phyloP scores from a whole-genome alignment of 1,140 invertebrate species.

The Drosophila ercepeae region DNA sequence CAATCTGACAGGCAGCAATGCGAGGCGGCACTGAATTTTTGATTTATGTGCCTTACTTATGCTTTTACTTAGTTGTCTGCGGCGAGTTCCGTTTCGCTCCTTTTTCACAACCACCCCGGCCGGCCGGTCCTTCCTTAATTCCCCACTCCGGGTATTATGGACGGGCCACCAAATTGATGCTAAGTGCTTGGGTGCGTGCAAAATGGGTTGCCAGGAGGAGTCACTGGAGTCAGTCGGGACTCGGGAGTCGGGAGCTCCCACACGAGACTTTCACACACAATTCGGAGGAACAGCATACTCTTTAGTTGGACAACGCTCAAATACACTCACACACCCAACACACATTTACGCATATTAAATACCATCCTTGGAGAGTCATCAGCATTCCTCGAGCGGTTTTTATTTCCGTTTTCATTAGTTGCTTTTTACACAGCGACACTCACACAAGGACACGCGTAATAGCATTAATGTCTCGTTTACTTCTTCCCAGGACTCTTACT shows the following conservation, averaged over 20 bases:
- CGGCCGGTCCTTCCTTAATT: neutral
- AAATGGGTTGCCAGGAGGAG: slow-evolving; percentile 65
- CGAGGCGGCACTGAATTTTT: slow-evolving; percentile 78
- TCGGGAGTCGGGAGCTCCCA: slow-evolving; percentile 28
- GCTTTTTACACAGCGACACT: slow-evolving; percentile 79
- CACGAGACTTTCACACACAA: slow-evolving; percentile 68
- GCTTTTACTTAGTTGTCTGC: slow-evolving; percentile 79
- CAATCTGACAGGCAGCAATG: slow-evolving; percentile 73
- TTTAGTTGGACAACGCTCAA: neutral
- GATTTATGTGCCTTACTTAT: slow-evolving; percentile 82
- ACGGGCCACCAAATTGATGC: slow-evolving; percentile 78
- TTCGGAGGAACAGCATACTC: slow-evolving; percentile 16
- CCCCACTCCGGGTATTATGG: slow-evolving; percentile 60
- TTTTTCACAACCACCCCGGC: neutral
- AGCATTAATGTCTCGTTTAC: slow-evolving; percentile 81
- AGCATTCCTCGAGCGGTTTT: slow-evolving; percentile 82
- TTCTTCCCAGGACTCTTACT: slow-evolving; percentile 45
- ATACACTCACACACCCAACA: slow-evolving; percentile 21
- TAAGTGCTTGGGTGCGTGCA: slow-evolving; percentile 78
- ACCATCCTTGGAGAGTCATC: slow-evolving; percentile 82
- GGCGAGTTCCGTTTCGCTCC: slow-evolving; percentile 12
- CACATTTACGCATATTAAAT: slow-evolving; percentile 72
- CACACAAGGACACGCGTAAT: slow-evolving; percentile 57
- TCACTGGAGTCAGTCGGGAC: neutral
- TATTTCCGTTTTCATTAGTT: slow-evolving; percentile 82